These are phyloP conservation scores for Ictidomys tridecemlineatus DNA, from an alignment of 2,113 vertebrate species.

Conservation along the genomic window DNA sequence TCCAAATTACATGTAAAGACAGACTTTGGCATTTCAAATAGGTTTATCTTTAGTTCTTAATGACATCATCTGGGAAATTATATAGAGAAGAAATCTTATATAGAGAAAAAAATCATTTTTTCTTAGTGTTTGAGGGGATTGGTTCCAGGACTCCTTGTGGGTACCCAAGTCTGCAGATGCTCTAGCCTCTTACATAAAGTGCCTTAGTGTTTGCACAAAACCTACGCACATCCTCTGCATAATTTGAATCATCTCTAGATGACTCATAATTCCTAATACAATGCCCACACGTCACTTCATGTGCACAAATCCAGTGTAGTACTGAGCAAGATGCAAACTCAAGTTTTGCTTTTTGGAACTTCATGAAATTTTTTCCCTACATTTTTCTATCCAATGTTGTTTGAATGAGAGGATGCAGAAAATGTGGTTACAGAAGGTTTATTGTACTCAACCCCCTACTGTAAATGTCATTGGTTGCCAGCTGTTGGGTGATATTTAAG, in stretches of 20 bases:
- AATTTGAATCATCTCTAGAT: background rate
- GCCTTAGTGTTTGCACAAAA: background rate
- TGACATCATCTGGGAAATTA: background rate
- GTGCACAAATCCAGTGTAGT: too few species aligned
- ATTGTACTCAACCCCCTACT: background rate
- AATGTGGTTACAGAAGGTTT: background rate
- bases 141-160: background rate
- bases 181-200: background rate
- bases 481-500: background rate
- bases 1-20: background rate
- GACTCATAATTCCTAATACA: background rate
- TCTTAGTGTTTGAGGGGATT: background rate
- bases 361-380: background rate
- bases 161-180: background rate
- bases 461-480: background rate
- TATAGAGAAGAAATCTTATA: background rate
- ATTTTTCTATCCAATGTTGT: background rate
- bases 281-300: background rate
- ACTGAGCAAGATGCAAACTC: background rate
- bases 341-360: background rate
- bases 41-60: background rate
- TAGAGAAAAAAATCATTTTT: background rate
- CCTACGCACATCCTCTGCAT: background rate
- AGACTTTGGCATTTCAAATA: background rate
- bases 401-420: background rate